Evolutionary conservation across 2,888 invertebrate genomes (phyloP).

Genomic region (Caenorhabditis sp.): DNA sequence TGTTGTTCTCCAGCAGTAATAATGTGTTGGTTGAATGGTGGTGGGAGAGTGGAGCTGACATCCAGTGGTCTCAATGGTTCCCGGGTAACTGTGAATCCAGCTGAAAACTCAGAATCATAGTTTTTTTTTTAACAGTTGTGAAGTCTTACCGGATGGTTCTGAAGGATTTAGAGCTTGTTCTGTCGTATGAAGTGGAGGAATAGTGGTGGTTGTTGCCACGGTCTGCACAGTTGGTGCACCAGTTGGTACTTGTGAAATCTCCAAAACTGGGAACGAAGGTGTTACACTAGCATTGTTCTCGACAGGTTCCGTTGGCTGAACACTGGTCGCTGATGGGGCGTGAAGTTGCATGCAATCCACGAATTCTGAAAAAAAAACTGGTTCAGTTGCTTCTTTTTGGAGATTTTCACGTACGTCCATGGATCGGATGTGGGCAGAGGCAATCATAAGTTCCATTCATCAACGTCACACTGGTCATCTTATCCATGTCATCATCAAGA

Average conservation of each 20-base stretch:
- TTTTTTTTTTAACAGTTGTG: too few relatives aligned
- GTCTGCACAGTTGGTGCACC: constrained; percentile 19
- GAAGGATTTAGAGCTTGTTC: constrained; percentile 4
- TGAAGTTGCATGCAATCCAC: constrained; percentile 67
- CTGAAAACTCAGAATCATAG: constrained; percentile 24
- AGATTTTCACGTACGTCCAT: constrained; percentile 50
- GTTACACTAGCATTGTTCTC: constrained; percentile 43
- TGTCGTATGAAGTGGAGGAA: constrained; percentile 24
- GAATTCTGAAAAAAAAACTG: constrained; percentile 53
- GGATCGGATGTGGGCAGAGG: constrained; percentile 65
- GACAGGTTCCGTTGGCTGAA: constrained; percentile 31
- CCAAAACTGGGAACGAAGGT: constrained; percentile 57
- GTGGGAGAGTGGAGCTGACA: constrained; percentile 32
- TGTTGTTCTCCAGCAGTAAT: constrained; percentile 45
- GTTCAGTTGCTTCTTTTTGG: background rate
- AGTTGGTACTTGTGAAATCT: constrained; percentile 45
- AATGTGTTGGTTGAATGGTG: constrained; percentile 47
- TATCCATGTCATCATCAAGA: constrained; percentile 66
- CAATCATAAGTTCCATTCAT: constrained; percentile 69
- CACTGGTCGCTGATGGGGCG: constrained; percentile 53
- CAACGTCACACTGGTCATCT: constrained; percentile 49
- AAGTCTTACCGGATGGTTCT: constrained; percentile 29
- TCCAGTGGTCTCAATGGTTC: constrained; percentile 52
- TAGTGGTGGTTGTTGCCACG: constrained; percentile 11
- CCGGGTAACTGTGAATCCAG: constrained; percentile 54